phyloP scores from a whole-genome alignment of 2,113 vertebrate genomes.

The Nasalis larvatus region DNA sequence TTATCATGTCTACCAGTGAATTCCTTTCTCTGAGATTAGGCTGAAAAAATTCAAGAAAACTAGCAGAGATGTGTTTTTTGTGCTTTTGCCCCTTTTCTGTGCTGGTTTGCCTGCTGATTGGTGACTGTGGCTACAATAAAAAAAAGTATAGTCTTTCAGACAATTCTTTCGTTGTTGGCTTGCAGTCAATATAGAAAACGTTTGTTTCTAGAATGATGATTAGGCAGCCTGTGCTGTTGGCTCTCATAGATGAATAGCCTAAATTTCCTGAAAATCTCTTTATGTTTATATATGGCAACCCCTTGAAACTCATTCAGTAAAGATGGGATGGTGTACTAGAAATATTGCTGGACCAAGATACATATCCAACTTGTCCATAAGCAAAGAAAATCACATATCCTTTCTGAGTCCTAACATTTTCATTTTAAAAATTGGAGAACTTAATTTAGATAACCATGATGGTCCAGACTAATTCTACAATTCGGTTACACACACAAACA shows the following conservation, averaged over 20 bases:
- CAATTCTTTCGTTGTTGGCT: neutral
- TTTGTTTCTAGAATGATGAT: neutral
- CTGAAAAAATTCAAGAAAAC: neutral
- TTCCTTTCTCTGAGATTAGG: neutral
- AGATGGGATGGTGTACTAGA: rapidly evolving
- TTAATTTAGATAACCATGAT: neutral
- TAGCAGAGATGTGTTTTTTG: neutral
- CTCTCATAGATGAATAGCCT: neutral
- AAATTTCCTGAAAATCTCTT: neutral
- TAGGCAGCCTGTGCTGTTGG: neutral
- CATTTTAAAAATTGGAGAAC: neutral
- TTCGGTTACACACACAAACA: neutral
- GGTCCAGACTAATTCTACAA: neutral
- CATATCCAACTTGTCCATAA: neutral
- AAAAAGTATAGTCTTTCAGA: neutral
- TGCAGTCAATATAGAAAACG: neutral
- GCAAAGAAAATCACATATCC: neutral
- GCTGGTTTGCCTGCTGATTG: neutral
- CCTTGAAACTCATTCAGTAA: neutral
- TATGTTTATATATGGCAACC: neutral
- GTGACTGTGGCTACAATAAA: neutral
- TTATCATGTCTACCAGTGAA: neutral
- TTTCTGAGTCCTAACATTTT: neutral
- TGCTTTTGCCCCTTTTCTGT: neutral
- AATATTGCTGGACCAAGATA: neutral